A percentile compares a stretch with the other conserved stretches of the same genome.
Evolutionary conservation across 2,113 vertebrate species (phyloP).

Genomic region (Regulus satrapa): DNA sequence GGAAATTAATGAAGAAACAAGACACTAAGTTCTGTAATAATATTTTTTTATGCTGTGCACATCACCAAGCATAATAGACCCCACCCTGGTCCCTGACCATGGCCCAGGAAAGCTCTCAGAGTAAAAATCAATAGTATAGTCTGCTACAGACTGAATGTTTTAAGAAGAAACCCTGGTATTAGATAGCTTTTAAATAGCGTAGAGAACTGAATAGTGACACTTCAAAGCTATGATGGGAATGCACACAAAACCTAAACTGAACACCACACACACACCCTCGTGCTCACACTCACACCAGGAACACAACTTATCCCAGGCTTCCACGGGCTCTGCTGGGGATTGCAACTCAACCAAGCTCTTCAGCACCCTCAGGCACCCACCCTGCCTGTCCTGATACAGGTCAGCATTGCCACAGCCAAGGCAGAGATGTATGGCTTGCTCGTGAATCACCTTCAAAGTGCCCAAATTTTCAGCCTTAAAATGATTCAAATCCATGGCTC

Average conservation of each 20-base stretch:
- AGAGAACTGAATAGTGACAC: neutral
- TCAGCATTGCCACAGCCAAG: neutral
- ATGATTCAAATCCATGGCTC: neutral
- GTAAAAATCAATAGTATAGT: neutral
- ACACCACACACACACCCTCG: neutral
- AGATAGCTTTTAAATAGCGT: neutral
- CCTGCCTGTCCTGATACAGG: rapidly evolving
- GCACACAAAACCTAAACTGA: rapidly evolving
- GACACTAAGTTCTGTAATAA: neutral
- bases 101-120: neutral
- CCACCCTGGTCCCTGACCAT: neutral
- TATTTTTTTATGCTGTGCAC: neutral
- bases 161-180: neutral
- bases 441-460: neutral
- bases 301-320: neutral
- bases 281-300: neutral
- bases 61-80: neutral
- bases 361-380: neutral
- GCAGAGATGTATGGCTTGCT: neutral
- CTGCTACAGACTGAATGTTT: neutral
- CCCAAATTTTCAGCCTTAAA: neutral
- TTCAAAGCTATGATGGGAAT: neutral
- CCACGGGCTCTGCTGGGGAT: neutral
- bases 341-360: neutral
- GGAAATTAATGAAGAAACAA: neutral